Base-by-base conservation (phyloP, 1,140 invertebrate genomes). In the Drosophila santomea region DNA sequence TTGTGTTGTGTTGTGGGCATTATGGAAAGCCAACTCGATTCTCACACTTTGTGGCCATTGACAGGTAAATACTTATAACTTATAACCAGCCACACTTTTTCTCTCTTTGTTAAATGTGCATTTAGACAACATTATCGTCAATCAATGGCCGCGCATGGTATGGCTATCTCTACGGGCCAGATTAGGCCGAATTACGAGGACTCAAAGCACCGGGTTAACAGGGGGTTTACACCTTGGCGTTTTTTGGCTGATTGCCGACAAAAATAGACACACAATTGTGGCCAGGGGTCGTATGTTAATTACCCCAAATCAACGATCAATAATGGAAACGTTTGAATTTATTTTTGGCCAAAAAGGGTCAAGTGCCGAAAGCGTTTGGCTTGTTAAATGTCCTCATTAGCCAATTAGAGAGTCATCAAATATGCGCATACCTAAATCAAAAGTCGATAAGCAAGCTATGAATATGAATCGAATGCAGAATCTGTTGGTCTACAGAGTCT, bases 11-110 rank as follows among this genome's bases (percentile, higher is more conserved):
- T 60, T 23, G 20, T 60, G 38, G 38, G 38, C 32, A 47, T 28
- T 41, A 39, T 66, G 51, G 62, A 79, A 74, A 80, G 64, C 78
- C 71, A 66, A 67, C 62, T 62, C 80, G 66, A 72, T 86, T 86
- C 83, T 88, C 76, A 88, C 83, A 86, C 84, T 89, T 88, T 76
- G 73, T 67, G 44, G 56, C 47, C 61, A 64, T 61, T 73, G 78
- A 76, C 82, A 82, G 71, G 38, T 79, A 86, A 83, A 82, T 82
- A 81, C 78, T 51, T 68, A 59, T 75, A 57, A 78, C 78, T 58
- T 68, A 59, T 75, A 57, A 69, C 68, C 28, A 36, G 25, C 52
- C 32, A 50, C 47, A 56, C 47, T 43, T 41, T 50, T 68, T 68
- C 55, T 35, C 35, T 54, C 28, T 67, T 54, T 75, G 71, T 66